A percentile compares a stretch with the other conserved stretches of the same genome.
These are phyloP conservation scores for Diceros bicornis DNA, from an alignment of 2,797 vertebrate species.

Conservation along the genomic window DNA sequence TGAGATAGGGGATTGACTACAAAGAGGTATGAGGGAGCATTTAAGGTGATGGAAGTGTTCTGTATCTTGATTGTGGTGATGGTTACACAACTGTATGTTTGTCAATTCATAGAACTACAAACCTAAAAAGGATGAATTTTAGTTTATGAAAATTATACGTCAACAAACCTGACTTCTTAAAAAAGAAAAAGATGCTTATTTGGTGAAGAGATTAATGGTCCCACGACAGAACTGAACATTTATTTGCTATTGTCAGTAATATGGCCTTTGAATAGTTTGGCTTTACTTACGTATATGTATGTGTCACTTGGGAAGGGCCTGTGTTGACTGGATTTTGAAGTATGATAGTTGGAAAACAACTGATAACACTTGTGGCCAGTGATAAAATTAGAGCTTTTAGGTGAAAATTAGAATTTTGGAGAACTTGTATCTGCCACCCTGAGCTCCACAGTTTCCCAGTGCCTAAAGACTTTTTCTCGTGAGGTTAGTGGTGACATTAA, in stretches of 20 bases:
- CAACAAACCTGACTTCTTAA: not conserved
- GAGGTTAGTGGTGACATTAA: constrained; percentile 7
- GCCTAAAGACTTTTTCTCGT: constrained; percentile 23
- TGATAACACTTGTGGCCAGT: constrained; percentile 31
- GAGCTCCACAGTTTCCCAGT: not conserved
- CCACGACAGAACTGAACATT: not conserved
- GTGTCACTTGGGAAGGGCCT: constrained; percentile 17
- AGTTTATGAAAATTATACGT: not conserved
- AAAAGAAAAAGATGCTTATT: constrained; percentile 32
- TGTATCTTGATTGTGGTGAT: not conserved
- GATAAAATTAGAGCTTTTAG: constrained; percentile 30
- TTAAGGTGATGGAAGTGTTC: not conserved
- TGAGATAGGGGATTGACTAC: not conserved
- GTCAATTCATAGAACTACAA: not conserved
- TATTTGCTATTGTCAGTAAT: constrained; percentile 45
- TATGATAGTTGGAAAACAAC: constrained; percentile 41
- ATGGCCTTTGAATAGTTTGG: not conserved
- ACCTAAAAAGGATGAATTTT: constrained; percentile 1
- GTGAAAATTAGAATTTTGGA: constrained; percentile 62
- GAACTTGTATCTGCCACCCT: not conserved
- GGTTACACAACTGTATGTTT: not conserved
- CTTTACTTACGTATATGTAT: not conserved
- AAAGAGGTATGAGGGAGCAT: not conserved
- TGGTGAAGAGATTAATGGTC: constrained; percentile 28
- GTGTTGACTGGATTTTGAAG: constrained; percentile 24